Evolutionary conservation across 1,140 invertebrate genomes (phyloP).

Genomic region (Periplaneta americana): DNA sequence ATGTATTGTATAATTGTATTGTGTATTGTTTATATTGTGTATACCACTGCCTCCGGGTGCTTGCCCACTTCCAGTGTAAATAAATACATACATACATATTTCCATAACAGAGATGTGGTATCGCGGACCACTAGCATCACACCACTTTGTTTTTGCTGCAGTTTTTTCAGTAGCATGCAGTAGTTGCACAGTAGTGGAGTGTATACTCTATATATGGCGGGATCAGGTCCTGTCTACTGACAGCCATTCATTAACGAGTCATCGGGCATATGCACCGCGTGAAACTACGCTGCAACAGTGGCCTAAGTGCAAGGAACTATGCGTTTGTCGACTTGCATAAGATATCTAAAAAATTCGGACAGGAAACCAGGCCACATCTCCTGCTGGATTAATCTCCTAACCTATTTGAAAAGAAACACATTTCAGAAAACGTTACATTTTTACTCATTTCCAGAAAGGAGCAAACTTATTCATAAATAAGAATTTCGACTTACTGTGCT

Average conservation of each 20-base stretch:
- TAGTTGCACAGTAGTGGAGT: neutral
- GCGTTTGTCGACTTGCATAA: neutral
- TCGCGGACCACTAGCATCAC: neutral
- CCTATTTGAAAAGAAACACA: no score
- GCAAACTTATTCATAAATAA: no score
- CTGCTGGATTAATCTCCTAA: no score
- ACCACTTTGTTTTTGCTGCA: neutral
- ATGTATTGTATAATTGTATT: no score
- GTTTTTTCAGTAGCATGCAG: neutral
- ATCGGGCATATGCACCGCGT: neutral
- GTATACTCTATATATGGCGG: neutral
- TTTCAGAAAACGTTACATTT: no score
- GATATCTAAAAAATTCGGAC: neutral
- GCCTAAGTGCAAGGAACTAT: neutral
- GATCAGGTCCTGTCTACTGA: neutral
- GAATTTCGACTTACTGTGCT: no score
- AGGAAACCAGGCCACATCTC: no score
- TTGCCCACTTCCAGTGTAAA: no score
- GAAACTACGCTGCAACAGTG: neutral
- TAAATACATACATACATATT: neutral
- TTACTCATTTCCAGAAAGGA: no score
- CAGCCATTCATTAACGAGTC: neutral
- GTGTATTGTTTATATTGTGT: no score
- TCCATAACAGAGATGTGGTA: neutral
- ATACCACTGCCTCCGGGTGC: no score